These are phyloP conservation scores for Bombus sylvicola DNA, from an alignment of 1,140 invertebrate species.

Conservation along the genomic window DNA sequence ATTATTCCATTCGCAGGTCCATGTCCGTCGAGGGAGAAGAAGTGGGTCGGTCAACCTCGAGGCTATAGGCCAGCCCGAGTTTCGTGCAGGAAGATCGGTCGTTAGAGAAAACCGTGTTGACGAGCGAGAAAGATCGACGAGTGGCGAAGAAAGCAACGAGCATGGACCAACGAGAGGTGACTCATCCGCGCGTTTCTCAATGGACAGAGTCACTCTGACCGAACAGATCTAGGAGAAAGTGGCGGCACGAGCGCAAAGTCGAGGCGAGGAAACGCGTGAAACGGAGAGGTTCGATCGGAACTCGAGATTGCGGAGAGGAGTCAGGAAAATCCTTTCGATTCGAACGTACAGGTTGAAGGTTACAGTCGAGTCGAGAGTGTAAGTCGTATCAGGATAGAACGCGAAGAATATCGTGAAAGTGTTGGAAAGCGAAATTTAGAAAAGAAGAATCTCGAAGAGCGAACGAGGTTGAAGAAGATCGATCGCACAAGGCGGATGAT, in stretches of 20 bases:
- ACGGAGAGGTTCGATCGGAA: no score
- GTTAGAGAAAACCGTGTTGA: slow-evolving; percentile 5
- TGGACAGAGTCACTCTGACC: background rate
- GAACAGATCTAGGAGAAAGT: no score
- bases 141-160: slow-evolving; percentile 7
- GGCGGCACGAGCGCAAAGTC: background rate
- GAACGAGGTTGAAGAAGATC: slow-evolving; percentile 5
- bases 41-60: slow-evolving; percentile 59
- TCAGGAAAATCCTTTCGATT: background rate
- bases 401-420: background rate
- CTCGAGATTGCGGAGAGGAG: no score
- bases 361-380: slow-evolving; percentile 6
- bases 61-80: slow-evolving; percentile 64
- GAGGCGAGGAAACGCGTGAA: no score
- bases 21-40: slow-evolving; percentile 20
- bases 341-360: background rate
- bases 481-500: background rate
- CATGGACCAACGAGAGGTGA: slow-evolving; percentile 2
- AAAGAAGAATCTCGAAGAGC: no score
- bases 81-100: slow-evolving; percentile 33
- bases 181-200: slow-evolving; percentile 1
- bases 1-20: slow-evolving; percentile 52
- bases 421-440: background rate
- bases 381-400: slow-evolving; percentile 1
- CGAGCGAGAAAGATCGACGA: background rate